Evolutionary conservation across 64 coral and sea anemone species (phyloP).

Genomic region (Trachythela sp.): DNA sequence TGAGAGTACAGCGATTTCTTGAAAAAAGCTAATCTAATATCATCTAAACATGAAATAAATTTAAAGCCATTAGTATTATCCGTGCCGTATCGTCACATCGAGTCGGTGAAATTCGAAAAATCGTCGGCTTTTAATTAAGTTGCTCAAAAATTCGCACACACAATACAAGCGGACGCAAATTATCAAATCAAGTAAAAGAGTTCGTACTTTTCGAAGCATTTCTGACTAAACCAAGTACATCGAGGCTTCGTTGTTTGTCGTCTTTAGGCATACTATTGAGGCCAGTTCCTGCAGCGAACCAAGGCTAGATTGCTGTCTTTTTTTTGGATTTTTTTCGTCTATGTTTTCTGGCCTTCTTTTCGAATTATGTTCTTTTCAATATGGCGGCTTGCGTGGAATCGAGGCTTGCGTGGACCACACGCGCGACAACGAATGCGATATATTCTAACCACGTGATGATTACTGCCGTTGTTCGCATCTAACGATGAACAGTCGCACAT

Average conservation of each 20-base stretch:
- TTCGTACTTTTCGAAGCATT: not conserved
- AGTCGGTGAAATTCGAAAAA: not conserved
- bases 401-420: not conserved
- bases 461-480: no score
- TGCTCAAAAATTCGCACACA: not conserved
- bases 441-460: no score
- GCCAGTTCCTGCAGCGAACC: not conserved
- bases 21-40: constrained; percentile 2
- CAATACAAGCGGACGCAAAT: not conserved
- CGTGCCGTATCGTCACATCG: not conserved
- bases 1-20: not conserved
- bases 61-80: not conserved
- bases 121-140: not conserved
- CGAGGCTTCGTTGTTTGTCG: not conserved
- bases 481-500: no score
- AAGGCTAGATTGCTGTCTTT: not conserved
- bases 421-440: not conserved
- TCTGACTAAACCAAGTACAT: not conserved
- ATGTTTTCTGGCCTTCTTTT: not conserved
- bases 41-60: not conserved
- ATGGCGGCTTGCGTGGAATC: not conserved
- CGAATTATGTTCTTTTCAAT: not conserved
- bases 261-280: constrained; percentile 13
- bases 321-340: not conserved
- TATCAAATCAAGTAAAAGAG: not conserved